Percentiles rank a stretch among this genome's conserved stretches.
These are phyloP conservation scores for Drosophila anomelani DNA, from an alignment of 2,888 invertebrate genomes.

Conservation along the genomic window DNA sequence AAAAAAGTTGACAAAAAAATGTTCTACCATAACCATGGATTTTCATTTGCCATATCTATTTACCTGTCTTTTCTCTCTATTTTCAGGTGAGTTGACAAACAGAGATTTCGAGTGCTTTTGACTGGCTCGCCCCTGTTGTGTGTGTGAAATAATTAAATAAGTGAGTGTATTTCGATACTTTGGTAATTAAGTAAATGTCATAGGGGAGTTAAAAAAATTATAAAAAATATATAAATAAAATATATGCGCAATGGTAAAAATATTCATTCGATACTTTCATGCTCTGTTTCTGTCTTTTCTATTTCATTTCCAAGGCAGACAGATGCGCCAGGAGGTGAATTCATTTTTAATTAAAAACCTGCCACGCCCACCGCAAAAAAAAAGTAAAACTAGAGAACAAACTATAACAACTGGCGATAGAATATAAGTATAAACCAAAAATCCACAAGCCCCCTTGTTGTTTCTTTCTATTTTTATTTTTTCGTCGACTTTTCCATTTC, in stretches of 20 bases:
- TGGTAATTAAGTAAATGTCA: conserved; percentile 31
- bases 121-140: neutral
- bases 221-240: neutral
- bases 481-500: neutral
- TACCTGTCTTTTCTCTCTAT: conserved; percentile 7
- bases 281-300: conserved; percentile 26
- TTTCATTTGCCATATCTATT: conserved; percentile 29
- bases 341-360: conserved; percentile 67
- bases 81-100: conserved; percentile 38
- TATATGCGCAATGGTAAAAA: neutral
- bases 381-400: conserved; percentile 41
- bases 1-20: neutral
- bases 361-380: conserved; percentile 64
- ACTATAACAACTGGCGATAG: conserved; percentile 29
- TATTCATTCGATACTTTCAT: neutral
- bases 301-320: conserved; percentile 50
- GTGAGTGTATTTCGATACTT: conserved; percentile 19
- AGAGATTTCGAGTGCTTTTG: conserved; percentile 26
- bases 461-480: neutral
- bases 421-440: conserved; percentile 8
- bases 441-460: conserved; percentile 21
- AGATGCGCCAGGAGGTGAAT: conserved; percentile 50
- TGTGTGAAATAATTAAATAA: conserved; percentile 11
- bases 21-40: conserved; percentile 34
- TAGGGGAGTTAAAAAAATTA: neutral